These are phyloP conservation scores for Tinea pellionella DNA, from an alignment of 2,888 invertebrate genomes.

Conservation along the genomic window DNA sequence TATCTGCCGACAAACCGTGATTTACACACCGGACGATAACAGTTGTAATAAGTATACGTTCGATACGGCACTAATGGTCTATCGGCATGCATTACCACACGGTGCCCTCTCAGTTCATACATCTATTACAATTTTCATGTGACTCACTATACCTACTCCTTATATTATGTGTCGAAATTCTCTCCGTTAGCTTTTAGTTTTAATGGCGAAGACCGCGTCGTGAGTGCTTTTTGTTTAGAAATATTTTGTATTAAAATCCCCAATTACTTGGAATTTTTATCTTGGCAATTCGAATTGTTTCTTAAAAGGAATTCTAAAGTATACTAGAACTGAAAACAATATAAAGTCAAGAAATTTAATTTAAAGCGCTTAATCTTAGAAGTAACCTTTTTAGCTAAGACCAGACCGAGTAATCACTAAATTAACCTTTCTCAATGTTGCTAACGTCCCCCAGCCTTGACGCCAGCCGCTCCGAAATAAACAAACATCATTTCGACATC, in stretches of 20 bases:
- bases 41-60: constrained; percentile 18
- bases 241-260: background rate
- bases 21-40: constrained; percentile 22
- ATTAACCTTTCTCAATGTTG: constrained; percentile 3
- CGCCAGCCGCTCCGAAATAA: constrained; percentile 30
- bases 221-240: constrained; percentile 2
- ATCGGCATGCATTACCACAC: constrained; percentile 22
- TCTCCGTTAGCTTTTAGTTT: constrained; percentile 4
- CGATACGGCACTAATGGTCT: constrained; percentile 27
- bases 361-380: background rate
- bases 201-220: background rate
- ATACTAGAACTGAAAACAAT: background rate
- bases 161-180: constrained; percentile 6
- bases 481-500: constrained; percentile 26
- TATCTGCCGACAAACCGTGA: constrained; percentile 20
- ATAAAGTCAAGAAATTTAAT: background rate
- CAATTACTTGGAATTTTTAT: background rate
- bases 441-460: constrained; percentile 14
- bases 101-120: background rate
- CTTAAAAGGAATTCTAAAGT: background rate
- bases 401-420: constrained; percentile 9
- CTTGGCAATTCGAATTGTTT: background rate
- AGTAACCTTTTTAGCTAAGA: background rate
- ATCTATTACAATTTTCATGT: background rate
- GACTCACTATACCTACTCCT: background rate